Evolutionary conservation across 2,888 invertebrate species (phyloP), one percentile per base, ranked within the genome.

Genomic region (Cremastinae sp.): DNA sequence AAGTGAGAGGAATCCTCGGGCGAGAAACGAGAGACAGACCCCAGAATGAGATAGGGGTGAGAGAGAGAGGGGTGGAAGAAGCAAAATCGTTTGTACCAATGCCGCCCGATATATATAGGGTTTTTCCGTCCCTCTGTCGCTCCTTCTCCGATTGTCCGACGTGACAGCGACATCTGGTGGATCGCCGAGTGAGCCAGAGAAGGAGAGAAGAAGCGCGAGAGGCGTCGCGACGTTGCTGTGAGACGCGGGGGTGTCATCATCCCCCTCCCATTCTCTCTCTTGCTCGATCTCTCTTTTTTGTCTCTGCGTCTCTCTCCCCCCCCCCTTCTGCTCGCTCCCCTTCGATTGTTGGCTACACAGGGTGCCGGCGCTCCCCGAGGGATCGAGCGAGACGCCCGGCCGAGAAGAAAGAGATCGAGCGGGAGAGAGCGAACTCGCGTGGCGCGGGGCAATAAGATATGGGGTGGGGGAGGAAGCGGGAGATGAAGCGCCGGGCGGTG

Each of bases 201-300:
- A 45, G 72, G 34, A 71, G 74, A 75, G 62, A 65, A 62, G 62
- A 58, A 12, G 38, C 43, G 45, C 62, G 18, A 68, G 68, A 36
- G 59, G 53, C 69, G 59, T 66, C 54, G 56, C 65, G 56, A 68
- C 65, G 72, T 66, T 61, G 70, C 54, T 65, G 70, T 53, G 70
- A 12, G 28, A 71, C 61, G 76, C 77, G 59, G 77, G 76, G 56
- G 75, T 74, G 72, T 56, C 22, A 14, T 47, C 16, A 56, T 47
- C 70, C 51, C 66, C 49, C 64, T 61, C 14, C 36, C 12, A 18
- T 18, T 59, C 38, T 16, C 16, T 12, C 62, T 12, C 22, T 34
- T 14, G n/a, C 14, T 22, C 28, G 20, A 41, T 45, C 45, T 14
- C 51, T 5, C n/a, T 49, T 18, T 20, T 18, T 34, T 36, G 8